phyloP scores from a whole-genome alignment of 1,140 invertebrate genomes.

The Caerostris extrusa region DNA sequence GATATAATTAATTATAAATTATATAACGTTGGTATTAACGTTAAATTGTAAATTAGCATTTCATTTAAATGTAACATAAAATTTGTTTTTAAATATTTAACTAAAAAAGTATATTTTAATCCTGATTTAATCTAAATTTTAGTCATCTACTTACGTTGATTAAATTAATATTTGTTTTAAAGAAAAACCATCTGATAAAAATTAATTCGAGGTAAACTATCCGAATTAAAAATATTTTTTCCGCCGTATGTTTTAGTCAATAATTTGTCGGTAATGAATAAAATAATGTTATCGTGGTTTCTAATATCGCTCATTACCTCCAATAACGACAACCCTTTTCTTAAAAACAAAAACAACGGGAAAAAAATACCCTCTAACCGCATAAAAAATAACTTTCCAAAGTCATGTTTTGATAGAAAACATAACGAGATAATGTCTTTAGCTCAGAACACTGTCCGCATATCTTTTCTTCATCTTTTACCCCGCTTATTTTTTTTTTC shows the following conservation, averaged over 20 bases:
- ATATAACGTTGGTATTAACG: too few species aligned
- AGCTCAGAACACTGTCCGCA: slow-evolving; percentile 70
- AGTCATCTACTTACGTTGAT: too few species aligned
- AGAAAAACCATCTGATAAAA: too few species aligned
- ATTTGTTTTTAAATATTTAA: too few species aligned
- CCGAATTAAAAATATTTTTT: too few species aligned
- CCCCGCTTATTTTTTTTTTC: slow-evolving; percentile 7
- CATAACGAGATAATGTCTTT: slow-evolving; percentile 78
- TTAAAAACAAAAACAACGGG: slow-evolving; percentile 26
- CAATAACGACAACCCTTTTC: slow-evolving; percentile 42
- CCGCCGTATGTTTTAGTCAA: not conserved
- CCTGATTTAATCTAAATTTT: too few species aligned
- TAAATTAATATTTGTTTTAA: too few species aligned
- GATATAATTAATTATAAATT: too few species aligned
- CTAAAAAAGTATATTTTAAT: too few species aligned
- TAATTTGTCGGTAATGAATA: slow-evolving; percentile 25
- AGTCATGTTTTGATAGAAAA: slow-evolving; percentile 78
- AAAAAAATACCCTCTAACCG: not conserved
- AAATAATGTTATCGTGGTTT: slow-evolving; percentile 62
- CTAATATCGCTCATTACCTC: slow-evolving; percentile 55
- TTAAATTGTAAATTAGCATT: too few species aligned
- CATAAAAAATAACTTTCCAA: slow-evolving; percentile 66
- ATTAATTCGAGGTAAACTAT: too few species aligned
- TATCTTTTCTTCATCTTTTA: slow-evolving; percentile 69
- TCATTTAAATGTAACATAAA: too few species aligned